Base-by-base conservation (phyloP, 2,113 vertebrate species). In the Tetrax tetrax region DNA sequence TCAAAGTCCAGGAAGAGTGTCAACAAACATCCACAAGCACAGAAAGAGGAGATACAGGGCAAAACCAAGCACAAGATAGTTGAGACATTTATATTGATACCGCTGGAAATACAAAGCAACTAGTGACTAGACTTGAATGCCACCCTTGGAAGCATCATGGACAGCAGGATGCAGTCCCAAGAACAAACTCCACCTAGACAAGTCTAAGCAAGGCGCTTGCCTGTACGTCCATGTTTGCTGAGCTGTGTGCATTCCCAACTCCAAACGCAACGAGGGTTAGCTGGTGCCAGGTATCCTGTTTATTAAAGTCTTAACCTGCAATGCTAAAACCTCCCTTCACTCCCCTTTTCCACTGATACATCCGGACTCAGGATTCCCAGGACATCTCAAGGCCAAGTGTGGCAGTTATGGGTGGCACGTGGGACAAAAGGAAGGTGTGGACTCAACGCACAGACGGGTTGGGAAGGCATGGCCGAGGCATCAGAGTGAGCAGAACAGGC, bases 11-110 rank as follows among this genome's bases (percentile, higher is more conserved):
- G 25, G 56, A 18, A 94, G 25, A 80, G 76, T 8, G 45, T 21
- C 37, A 83, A 93, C 89, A 38, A 37, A 97, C 84, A 92, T 74
- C 93, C 96, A 97, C 76, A 60, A 72, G 70, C 35, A 91, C 94
- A 95, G 75, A 37, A 85, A 35, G 80, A 81, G 38, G 76, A 87
- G 65, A 37, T 37, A 87, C 11, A 16, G 35, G 75, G 83, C 64
- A 88, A 88, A 94, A 80, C 57, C 59, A 88, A 79, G 83, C 85
- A 95, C 68, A 13, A 10, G 71, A 14, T 8, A 61, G 20, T 1
- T 63, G 53, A 83, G 79, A 78, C 71, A 43, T 51, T 71, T 27
- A 23, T 9, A 8, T 0, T 17, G 72, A 35, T 41, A 38, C 11
- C 47, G 41, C 51, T 41, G 50, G 89, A 82, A 93, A 68, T 7